These are phyloP conservation scores for Cromileptes altivelis DNA, from an alignment of 2,113 vertebrate genomes.

Conservation along the genomic window DNA sequence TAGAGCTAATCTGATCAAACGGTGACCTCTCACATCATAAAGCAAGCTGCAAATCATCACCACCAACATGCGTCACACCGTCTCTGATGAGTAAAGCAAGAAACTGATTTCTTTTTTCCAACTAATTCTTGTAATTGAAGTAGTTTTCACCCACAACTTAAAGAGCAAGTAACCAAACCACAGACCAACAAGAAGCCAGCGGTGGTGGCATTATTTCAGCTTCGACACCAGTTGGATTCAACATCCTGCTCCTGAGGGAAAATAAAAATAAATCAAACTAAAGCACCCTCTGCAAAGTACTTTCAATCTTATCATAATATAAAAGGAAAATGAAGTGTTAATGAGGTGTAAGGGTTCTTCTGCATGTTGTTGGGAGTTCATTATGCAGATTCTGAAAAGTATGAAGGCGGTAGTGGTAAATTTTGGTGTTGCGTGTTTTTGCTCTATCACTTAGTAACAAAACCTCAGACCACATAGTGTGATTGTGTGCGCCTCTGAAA, in stretches of 20 bases:
- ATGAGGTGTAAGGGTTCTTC: background rate
- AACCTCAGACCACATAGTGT: conserved; percentile 78
- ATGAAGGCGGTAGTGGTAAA: conserved; percentile 41
- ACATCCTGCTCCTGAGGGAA: background rate
- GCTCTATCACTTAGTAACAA: conserved; percentile 67
- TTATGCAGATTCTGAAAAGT: conserved; percentile 22
- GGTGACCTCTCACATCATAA: background rate
- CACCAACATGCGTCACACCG: background rate
- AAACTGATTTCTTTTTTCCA: conserved; percentile 4
- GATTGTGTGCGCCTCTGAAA: conserved; percentile 34
- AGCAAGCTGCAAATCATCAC: background rate
- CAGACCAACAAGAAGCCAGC: conserved; percentile 54
- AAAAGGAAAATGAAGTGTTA: background rate
- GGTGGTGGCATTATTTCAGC: conserved; percentile 45
- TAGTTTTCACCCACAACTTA: conserved; percentile 40
- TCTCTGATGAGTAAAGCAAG: background rate
- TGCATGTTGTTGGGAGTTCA: background rate
- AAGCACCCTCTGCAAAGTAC: too few species aligned
- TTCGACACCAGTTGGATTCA: background rate
- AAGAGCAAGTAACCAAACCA: conserved; percentile 63
- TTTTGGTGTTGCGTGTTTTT: conserved; percentile 54
- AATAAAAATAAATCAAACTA: too few species aligned
- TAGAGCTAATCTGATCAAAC: background rate
- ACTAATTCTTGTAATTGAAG: conserved; percentile 31
- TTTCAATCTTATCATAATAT: background rate